A percentile compares a stretch with the other conserved stretches of the same genome.
Evolutionary conservation across 1,140 invertebrate genomes (phyloP).

Genomic region (Ectropis grisescens): DNA sequence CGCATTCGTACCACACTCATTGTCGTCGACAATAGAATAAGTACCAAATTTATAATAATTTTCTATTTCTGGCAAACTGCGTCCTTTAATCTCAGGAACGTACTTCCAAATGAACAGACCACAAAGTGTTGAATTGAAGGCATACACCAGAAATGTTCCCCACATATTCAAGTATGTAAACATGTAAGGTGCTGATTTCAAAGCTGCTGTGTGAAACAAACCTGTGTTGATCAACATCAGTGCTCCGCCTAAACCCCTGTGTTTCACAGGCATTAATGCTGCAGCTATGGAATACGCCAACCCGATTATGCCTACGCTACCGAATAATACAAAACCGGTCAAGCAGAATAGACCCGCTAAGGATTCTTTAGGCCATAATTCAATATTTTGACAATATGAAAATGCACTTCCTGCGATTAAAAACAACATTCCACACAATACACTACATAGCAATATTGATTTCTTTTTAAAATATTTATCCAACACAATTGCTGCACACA

Average conservation of each 20-base stretch:
- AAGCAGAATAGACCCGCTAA: conserved; percentile 2
- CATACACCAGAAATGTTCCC: conserved; percentile 7
- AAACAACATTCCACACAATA: too few species aligned
- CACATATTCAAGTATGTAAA: conserved; percentile 3
- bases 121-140: conserved; percentile 2
- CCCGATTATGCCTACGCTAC: conserved; percentile 1
- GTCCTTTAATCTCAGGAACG: conserved; percentile 6
- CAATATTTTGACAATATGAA: too few species aligned
- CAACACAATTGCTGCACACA: too few species aligned
- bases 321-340: not conserved
- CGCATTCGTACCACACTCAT: too few species aligned
- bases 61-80: conserved; percentile 9
- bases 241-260: conserved; percentile 1
- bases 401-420: too few species aligned
- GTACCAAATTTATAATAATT: conserved; percentile 5
- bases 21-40: too few species aligned
- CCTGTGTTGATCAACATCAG: conserved; percentile 3
- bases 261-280: not conserved
- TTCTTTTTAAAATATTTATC: too few species aligned
- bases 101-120: conserved; percentile 4
- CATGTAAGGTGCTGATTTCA: conserved; percentile 9
- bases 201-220: conserved; percentile 1
- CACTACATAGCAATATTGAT: too few species aligned
- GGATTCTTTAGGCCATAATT: too few species aligned
- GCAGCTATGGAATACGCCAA: conserved; percentile 2